Conservation (phyloP, 2,113 vertebrate species). For the Sturnus vulgaris region DNA sequence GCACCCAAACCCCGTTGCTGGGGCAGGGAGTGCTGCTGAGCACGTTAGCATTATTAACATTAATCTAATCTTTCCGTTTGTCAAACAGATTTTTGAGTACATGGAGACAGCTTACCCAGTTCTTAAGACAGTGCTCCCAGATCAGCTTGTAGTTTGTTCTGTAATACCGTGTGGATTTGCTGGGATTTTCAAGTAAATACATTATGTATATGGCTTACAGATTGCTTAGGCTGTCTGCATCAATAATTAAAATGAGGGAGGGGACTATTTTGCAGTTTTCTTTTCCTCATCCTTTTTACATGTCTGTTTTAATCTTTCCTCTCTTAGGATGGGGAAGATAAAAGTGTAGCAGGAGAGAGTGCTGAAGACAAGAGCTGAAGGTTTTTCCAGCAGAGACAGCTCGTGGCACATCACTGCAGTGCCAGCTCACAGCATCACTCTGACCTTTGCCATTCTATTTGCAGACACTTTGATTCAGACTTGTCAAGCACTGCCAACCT, state of each 20-base stretch:
- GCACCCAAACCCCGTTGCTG: not conserved
- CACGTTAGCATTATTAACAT: constrained; percentile 62
- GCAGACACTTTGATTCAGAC: not conserved
- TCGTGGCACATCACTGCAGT: not conserved
- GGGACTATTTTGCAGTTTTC: not conserved
- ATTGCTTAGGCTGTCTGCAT: constrained; percentile 64
- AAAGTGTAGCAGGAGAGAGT: not conserved
- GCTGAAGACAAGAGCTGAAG: not conserved
- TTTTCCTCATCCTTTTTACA: not conserved
- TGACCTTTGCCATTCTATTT: constrained; percentile 10
- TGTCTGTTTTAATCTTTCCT: not conserved
- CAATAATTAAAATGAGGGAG: constrained; percentile 63
- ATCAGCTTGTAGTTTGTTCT: constrained; percentile 60
- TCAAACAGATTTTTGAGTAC: constrained; percentile 60
- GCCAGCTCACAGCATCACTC: not conserved
- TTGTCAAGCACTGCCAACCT: not conserved
- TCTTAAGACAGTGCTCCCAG: constrained; percentile 57
- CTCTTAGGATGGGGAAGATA: not conserved
- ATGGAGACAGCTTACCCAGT: constrained; percentile 48
- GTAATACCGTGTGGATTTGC: constrained; percentile 65
- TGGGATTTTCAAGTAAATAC: constrained; percentile 70
- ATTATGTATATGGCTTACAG: constrained; percentile 70
- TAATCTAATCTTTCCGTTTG: constrained; percentile 65
- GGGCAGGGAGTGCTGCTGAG: not conserved
- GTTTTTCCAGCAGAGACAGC: not conserved